These are phyloP conservation scores for Allolobophora icterica DNA, from an alignment of 2,888 invertebrate genomes.

Conservation along the genomic window DNA sequence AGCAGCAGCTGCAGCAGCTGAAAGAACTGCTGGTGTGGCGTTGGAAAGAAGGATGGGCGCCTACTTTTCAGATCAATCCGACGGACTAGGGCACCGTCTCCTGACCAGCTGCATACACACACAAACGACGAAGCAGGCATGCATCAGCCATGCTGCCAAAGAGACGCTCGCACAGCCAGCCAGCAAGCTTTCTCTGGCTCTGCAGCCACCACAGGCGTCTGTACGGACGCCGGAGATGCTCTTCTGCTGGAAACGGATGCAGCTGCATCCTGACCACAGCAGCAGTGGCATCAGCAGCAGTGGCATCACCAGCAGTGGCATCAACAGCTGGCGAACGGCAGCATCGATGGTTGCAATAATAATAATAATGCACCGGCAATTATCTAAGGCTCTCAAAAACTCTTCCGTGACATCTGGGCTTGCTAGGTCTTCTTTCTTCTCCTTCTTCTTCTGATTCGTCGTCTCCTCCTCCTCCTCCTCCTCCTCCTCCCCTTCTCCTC, in stretches of 20 bases:
- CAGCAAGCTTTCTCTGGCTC: background rate
- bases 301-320: background rate
- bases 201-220: background rate
- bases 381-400: background rate
- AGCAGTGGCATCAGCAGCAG: background rate
- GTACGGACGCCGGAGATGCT: background rate
- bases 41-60: background rate
- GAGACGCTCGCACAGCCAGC: background rate
- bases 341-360: background rate
- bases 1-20: background rate
- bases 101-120: background rate
- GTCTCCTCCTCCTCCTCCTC: no score
- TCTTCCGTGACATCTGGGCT: background rate
- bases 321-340: background rate
- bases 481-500: background rate
- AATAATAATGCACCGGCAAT: background rate
- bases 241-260: background rate
- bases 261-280: background rate
- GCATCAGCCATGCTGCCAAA: background rate
- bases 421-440: background rate
- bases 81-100: background rate
- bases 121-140: background rate
- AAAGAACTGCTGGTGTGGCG: background rate
- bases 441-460: background rate
- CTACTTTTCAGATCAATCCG: slow-evolving; percentile 1